Percentiles rank a stretch among this genome's conserved stretches.
These are phyloP conservation scores for Mya arenaria DNA, from an alignment of 1,140 invertebrate genomes.

Conservation along the genomic window DNA sequence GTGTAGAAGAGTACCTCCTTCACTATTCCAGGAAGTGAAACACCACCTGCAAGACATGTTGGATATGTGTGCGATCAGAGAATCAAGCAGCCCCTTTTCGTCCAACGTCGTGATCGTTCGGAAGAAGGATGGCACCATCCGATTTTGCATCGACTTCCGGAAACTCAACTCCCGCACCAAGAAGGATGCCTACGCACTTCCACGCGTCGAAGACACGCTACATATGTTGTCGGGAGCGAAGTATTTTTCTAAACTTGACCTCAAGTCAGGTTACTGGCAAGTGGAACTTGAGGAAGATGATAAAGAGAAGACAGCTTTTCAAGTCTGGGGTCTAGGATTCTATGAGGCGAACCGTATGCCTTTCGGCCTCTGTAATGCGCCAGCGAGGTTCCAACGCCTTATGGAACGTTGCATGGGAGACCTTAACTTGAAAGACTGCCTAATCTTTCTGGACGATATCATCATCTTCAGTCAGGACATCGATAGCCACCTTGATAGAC, in stretches of 20 bases:
- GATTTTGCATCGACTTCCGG: slow-evolving; percentile 79
- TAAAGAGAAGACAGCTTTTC: slow-evolving; percentile 57
- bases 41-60: slow-evolving; percentile 7
- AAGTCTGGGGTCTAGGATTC: slow-evolving; percentile 20
- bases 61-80: not conserved
- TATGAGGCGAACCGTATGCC: slow-evolving; percentile 38
- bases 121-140: slow-evolving; percentile 80
- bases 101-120: slow-evolving; percentile 82
- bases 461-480: slow-evolving; percentile 1
- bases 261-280: slow-evolving; percentile 79
- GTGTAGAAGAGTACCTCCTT: slow-evolving; percentile 5
- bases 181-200: slow-evolving; percentile 53
- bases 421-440: slow-evolving; percentile 1
- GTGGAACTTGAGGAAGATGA: slow-evolving; percentile 6
- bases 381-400: slow-evolving; percentile 17
- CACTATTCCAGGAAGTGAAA: not conserved
- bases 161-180: not conserved
- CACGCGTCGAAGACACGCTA: slow-evolving; percentile 59
- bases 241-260: slow-evolving; percentile 31
- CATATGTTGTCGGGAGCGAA: slow-evolving; percentile 3
- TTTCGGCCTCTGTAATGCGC: slow-evolving; percentile 61
- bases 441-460: slow-evolving; percentile 34
- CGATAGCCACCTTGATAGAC: not conserved
- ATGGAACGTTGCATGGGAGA: slow-evolving; percentile 22
- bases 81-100: slow-evolving; percentile 15